phyloP scores from a whole-genome alignment of 1,140 invertebrate genomes.

The Scaptomyza montana region DNA sequence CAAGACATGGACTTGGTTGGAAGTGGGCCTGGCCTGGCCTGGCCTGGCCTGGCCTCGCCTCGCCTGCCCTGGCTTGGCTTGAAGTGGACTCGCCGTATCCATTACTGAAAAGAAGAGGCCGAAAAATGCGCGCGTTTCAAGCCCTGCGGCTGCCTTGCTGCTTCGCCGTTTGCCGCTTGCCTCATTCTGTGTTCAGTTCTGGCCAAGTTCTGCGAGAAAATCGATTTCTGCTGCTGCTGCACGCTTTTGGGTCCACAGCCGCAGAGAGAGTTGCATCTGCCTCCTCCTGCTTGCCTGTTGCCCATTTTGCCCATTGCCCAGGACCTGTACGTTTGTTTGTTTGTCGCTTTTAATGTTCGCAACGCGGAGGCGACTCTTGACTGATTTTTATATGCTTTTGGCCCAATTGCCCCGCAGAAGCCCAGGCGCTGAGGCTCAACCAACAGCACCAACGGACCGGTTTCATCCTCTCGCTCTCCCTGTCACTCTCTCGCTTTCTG shows the following conservation, averaged over 20 bases:
- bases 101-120: conserved; percentile 23
- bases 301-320: conserved; percentile 3
- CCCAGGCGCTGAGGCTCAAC: conserved; percentile 16
- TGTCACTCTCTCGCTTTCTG: neutral
- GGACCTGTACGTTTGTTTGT: conserved; percentile 62
- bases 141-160: conserved; percentile 52
- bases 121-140: conserved; percentile 45
- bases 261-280: conserved; percentile 48
- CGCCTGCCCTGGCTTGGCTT: no score
- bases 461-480: conserved; percentile 34
- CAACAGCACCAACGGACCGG: conserved; percentile 45
- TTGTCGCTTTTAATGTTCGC: conserved; percentile 80
- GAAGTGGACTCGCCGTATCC: conserved; percentile 10
- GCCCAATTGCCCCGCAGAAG: conserved; percentile 79
- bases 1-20: neutral
- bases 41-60: neutral
- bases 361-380: conserved; percentile 71
- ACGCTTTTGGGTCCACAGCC: conserved; percentile 42
- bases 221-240: conserved; percentile 67
- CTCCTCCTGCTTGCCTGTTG: conserved; percentile 8
- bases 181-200: conserved; percentile 27
- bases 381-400: conserved; percentile 83
- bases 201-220: conserved; percentile 80
- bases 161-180: neutral
- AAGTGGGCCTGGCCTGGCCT: neutral